phyloP scores from a whole-genome alignment of 2,888 invertebrate genomes.

The Zygothrica quintamaculata region DNA sequence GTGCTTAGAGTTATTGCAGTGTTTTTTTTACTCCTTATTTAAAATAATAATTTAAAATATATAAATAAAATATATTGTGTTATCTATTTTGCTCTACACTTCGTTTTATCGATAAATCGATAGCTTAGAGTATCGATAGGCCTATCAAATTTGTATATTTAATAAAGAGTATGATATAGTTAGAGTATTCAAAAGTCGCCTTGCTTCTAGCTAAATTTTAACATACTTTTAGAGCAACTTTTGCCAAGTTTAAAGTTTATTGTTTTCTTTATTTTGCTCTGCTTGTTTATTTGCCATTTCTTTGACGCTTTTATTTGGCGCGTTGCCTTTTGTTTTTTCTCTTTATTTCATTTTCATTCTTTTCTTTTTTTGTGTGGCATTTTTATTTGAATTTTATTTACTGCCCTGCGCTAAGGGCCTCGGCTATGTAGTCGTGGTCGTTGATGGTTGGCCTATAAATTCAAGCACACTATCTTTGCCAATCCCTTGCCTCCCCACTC shows the following conservation, averaged over 20 bases:
- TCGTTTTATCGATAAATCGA: too few relatives aligned
- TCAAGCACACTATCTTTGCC: slow-evolving; percentile 59
- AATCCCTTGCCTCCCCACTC: slow-evolving; percentile 13
- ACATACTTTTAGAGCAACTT: slow-evolving; percentile 29
- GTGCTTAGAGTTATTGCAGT: too few relatives aligned
- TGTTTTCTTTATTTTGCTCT: slow-evolving; percentile 53
- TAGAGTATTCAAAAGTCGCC: slow-evolving; percentile 42
- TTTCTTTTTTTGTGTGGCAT: slow-evolving; percentile 68
- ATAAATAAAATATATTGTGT: too few relatives aligned
- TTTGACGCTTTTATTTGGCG: slow-evolving; percentile 73
- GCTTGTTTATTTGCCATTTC: slow-evolving; percentile 73
- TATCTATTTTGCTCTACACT: too few relatives aligned
- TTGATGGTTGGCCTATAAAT: slow-evolving; percentile 63
- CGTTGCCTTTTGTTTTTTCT: too few relatives aligned
- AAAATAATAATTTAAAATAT: too few relatives aligned
- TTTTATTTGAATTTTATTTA: slow-evolving; percentile 80
- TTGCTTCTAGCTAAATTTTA: neutral
- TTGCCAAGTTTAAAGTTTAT: slow-evolving; percentile 60
- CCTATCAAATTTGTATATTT: too few relatives aligned
- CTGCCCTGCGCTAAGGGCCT: slow-evolving; percentile 41
- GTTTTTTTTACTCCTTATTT: neutral
- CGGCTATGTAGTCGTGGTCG: slow-evolving; percentile 6
- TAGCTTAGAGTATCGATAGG: too few relatives aligned
- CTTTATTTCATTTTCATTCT: slow-evolving; percentile 23
- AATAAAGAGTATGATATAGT: neutral